Conservation (phyloP, 2,797 vertebrate species). For the Euphonia xanthogaster region DNA sequence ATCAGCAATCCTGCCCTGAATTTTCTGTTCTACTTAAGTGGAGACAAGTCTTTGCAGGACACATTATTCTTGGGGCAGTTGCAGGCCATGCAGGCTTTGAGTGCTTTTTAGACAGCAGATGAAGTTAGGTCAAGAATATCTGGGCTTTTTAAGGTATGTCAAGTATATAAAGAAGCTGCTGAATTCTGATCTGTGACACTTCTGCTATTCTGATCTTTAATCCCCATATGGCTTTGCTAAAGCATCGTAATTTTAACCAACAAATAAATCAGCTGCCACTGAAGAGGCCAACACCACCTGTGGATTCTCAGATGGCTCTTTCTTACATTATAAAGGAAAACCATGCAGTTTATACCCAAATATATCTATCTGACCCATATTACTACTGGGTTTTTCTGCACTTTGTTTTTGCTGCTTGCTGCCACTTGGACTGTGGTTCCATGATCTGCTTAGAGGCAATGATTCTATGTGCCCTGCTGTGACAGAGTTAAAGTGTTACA, state of each 20-base stretch:
- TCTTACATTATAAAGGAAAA: background rate
- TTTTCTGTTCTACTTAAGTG: background rate
- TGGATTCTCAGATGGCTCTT: background rate
- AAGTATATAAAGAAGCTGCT: background rate
- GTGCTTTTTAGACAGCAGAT: background rate
- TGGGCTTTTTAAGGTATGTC: background rate
- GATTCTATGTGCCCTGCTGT: background rate
- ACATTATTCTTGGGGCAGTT: background rate
- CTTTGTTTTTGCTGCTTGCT: background rate
- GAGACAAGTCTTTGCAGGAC: background rate
- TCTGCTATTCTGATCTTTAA: background rate
- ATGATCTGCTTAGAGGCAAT: background rate
- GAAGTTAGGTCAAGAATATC: background rate
- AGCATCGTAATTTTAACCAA: background rate
- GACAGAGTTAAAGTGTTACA: background rate
- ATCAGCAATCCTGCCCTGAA: background rate
- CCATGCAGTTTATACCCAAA: background rate
- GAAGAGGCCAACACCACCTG: background rate
- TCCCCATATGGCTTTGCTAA: background rate
- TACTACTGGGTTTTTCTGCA: background rate
- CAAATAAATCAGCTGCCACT: background rate
- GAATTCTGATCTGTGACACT: background rate
- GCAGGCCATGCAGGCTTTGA: background rate
- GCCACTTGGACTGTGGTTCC: background rate
- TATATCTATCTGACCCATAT: background rate